Conservation (phyloP, 1,140 invertebrate genomes). For the Drosophila fuyamai region DNA sequence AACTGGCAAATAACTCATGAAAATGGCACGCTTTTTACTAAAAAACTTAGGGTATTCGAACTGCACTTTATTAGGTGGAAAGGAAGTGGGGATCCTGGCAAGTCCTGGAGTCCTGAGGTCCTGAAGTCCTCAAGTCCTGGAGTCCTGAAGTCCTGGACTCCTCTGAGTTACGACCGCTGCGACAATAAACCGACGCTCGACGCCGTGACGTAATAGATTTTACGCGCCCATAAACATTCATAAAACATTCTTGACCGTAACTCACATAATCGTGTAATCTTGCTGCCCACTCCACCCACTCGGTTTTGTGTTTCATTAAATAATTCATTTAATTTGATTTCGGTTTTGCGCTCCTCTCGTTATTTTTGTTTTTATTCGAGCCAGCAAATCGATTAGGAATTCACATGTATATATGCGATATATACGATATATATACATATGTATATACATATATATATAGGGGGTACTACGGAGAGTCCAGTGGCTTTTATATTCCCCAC, state of each 20-base stretch:
- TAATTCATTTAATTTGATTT: slow-evolving; percentile 83
- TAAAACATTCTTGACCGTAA: slow-evolving; percentile 76
- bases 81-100: background rate
- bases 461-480: slow-evolving; percentile 16
- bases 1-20: no score
- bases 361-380: slow-evolving; percentile 28
- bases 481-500: slow-evolving; percentile 56
- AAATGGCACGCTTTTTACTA: background rate
- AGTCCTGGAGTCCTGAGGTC: background rate
- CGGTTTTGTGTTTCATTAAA: slow-evolving; percentile 68
- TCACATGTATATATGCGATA: slow-evolving; percentile 14
- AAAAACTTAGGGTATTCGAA: slow-evolving; percentile 5
- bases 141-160: slow-evolving; percentile 6
- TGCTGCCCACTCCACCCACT: slow-evolving; percentile 20
- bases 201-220: slow-evolving; percentile 76
- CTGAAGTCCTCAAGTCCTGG: background rate
- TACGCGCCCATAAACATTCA: slow-evolving; percentile 79
- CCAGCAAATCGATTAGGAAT: slow-evolving; percentile 56
- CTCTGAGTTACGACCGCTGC: slow-evolving; percentile 65
- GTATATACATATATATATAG: slow-evolving; percentile 9
- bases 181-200: slow-evolving; percentile 41
- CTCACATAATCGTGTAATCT: slow-evolving; percentile 80
- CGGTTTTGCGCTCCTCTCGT: slow-evolving; percentile 15
- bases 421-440: slow-evolving; percentile 6
- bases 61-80: slow-evolving; percentile 39